These are phyloP conservation scores for Rugalucina vietnamica DNA, from an alignment of 2,888 invertebrate species.

Conservation along the genomic window DNA sequence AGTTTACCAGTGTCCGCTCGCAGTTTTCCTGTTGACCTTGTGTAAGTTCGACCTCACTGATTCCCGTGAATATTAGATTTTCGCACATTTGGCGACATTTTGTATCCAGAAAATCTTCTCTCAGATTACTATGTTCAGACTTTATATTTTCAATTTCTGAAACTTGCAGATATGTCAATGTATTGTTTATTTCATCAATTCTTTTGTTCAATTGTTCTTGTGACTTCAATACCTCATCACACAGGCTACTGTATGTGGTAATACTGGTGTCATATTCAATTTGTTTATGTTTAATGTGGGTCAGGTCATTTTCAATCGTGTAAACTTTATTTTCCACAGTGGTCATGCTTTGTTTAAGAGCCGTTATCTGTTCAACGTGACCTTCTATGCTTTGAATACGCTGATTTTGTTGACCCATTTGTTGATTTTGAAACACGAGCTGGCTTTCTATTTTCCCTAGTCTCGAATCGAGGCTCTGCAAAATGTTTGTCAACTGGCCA, in stretches of 20 bases:
- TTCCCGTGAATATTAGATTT: not conserved
- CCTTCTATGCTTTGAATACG: not conserved
- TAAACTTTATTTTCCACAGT: not conserved
- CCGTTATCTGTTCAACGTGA: slow-evolving; percentile 1
- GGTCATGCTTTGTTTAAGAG: not conserved
- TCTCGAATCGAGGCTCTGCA: not conserved
- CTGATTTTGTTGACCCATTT: not conserved
- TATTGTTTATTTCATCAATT: not conserved
- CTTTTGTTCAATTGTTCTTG: not conserved
- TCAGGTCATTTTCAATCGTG: not conserved
- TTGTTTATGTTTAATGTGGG: not conserved
- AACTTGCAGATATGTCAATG: not conserved
- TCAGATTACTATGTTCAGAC: not conserved
- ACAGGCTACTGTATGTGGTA: not conserved
- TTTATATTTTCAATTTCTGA: slow-evolving; percentile 1
- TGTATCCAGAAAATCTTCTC: not conserved
- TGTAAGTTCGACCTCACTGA: not conserved
- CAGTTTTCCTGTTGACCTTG: not conserved
- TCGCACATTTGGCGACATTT: not conserved
- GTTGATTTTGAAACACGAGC: not conserved
- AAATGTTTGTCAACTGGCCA: not conserved
- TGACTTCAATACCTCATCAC: not conserved
- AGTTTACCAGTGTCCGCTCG: not conserved
- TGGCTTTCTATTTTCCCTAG: not conserved
- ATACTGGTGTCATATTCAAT: not conserved